These are phyloP conservation scores for Homarus americanus DNA, from an alignment of 1,140 invertebrate species.

Conservation along the genomic window DNA sequence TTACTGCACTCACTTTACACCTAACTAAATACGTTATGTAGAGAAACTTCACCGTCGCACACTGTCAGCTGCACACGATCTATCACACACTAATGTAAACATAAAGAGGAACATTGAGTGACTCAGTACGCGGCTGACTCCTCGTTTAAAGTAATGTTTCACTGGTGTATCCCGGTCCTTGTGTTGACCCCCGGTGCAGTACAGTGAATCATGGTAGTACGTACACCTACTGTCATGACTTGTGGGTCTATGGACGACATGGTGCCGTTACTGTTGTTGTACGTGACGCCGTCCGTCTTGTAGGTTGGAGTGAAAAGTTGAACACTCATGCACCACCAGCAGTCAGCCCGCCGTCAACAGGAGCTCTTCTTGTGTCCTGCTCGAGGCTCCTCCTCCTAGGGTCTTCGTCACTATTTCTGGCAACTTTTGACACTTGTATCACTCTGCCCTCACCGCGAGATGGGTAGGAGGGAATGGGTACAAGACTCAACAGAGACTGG, in stretches of 20 bases:
- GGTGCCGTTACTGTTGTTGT: neutral
- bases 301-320: neutral
- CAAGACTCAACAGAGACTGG: neutral
- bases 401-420: neutral
- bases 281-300: neutral
- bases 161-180: no score
- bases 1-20: no score
- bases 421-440: neutral
- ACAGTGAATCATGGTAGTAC: neutral
- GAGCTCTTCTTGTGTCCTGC: no score
- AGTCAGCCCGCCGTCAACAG: no score
- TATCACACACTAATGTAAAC: no score
- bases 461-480: neutral
- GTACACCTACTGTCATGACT: slow-evolving; percentile 2
- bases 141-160: no score
- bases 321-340: neutral
- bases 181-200: no score
- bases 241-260: neutral
- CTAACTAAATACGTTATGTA: no score
- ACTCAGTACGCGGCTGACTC: no score
- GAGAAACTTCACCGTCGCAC: no score
- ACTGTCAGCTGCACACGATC: no score
- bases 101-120: no score
- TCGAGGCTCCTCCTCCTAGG: neutral
- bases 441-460: neutral